A percentile compares a stretch with the other conserved stretches of the same genome.
Evolutionary conservation across 2,797 vertebrate species (phyloP).

Genomic region (Diplodus puntazzo): DNA sequence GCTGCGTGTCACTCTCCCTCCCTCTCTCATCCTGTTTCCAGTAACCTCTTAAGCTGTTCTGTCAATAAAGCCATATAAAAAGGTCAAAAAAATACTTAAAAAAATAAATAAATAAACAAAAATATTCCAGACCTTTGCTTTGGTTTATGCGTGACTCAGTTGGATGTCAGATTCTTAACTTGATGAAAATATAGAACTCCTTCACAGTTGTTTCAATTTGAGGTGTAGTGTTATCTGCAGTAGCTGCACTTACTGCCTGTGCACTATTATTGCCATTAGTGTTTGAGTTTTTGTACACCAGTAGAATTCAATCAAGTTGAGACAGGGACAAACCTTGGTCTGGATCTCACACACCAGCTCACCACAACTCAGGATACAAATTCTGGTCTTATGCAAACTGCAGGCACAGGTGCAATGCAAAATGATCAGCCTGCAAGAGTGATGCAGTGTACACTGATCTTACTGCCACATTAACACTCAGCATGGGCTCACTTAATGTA

Average conservation of each 20-base stretch:
- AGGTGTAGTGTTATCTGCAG: not conserved
- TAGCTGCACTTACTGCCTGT: not conserved
- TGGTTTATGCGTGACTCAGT: not conserved
- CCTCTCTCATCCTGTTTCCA: no score
- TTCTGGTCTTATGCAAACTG: slow-evolving; percentile 15
- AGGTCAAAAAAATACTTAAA: no score
- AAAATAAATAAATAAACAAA: no score
- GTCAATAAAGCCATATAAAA: no score
- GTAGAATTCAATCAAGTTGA: not conserved
- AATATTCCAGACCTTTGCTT: not conserved
- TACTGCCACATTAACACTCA: not conserved
- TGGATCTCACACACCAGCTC: not conserved
- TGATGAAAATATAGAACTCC: not conserved
- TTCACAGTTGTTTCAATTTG: not conserved
- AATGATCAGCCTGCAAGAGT: not conserved
- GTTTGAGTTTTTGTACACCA: not conserved
- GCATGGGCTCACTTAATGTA: not conserved
- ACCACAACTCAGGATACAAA: not conserved
- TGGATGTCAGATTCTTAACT: not conserved
- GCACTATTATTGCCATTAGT: not conserved
- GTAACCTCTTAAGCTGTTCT: no score
- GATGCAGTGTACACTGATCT: not conserved
- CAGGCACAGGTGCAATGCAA: slow-evolving; percentile 19
- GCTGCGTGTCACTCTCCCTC: no score
- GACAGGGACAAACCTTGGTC: not conserved